Conservation (phyloP, 2,888 invertebrate genomes). For the Eupithecia exiguata region DNA sequence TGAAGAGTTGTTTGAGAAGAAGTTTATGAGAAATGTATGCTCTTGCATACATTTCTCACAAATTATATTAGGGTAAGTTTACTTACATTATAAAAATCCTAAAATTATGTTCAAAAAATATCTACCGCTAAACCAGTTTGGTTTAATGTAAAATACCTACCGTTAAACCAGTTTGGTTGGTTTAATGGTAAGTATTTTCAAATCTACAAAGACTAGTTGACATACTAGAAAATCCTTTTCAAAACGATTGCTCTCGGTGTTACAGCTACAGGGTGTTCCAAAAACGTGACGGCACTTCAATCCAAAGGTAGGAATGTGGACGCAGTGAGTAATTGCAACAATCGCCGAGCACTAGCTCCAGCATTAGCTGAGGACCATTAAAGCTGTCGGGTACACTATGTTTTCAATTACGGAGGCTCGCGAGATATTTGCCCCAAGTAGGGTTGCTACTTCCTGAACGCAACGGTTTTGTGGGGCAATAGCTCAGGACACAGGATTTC, state of each 20-base stretch:
- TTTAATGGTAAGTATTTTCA: too few species aligned
- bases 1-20: too few species aligned
- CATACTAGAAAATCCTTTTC: neutral
- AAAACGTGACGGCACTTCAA: conserved; percentile 14
- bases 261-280: neutral
- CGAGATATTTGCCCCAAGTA: conserved; percentile 67
- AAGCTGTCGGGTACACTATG: conserved; percentile 77
- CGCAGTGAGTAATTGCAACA: conserved; percentile 34
- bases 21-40: too few species aligned
- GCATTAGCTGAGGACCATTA: conserved; percentile 75
- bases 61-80: neutral
- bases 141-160: too few species aligned
- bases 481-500: neutral
- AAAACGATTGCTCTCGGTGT: neutral
- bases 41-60: neutral
- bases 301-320: conserved; percentile 21
- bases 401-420: conserved; percentile 82
- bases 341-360: conserved; percentile 32
- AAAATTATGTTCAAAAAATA: neutral
- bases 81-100: neutral
- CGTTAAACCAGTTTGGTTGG: too few species aligned
- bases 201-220: neutral
- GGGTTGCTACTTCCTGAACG: conserved; percentile 52
- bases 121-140: too few species aligned
- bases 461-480: neutral